A percentile compares a stretch with the other conserved stretches of the same genome.
These are phyloP conservation scores for Taenioides sp. DNA, from an alignment of 2,797 vertebrate species.

Conservation along the genomic window DNA sequence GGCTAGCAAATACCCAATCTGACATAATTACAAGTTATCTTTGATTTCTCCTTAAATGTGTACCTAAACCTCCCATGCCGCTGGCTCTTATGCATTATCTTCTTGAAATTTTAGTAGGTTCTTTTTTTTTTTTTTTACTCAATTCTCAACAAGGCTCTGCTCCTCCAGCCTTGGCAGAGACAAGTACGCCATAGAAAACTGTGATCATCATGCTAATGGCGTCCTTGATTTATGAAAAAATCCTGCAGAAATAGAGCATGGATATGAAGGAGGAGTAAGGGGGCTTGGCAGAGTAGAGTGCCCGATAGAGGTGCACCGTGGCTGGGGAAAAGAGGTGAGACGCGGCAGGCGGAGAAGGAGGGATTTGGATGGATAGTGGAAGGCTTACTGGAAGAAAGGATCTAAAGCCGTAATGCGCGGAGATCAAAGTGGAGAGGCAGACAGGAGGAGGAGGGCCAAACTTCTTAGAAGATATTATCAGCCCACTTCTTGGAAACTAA, in stretches of 20 bases:
- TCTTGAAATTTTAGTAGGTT: conserved; percentile 14
- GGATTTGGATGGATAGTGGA: conserved; percentile 39
- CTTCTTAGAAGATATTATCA: conserved; percentile 59
- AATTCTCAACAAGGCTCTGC: conserved; percentile 28
- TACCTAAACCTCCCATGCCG: conserved; percentile 14
- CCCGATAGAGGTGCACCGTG: conserved; percentile 27
- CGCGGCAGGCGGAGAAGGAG: conserved; percentile 3
- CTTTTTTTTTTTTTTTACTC: conserved; percentile 8
- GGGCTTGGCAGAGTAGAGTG: conserved; percentile 27
- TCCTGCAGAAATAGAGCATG: conserved; percentile 13
- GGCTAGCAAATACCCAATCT: conserved; percentile 22
- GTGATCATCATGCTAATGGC: conserved; percentile 72
- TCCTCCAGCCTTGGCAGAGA: conserved; percentile 50
- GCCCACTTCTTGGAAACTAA: conserved; percentile 46
- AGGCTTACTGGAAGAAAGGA: conserved; percentile 49
- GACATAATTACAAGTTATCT: conserved; percentile 31
- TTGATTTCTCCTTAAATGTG: conserved; percentile 20
- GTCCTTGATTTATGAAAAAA: conserved; percentile 66
- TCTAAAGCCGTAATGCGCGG: conserved; percentile 29
- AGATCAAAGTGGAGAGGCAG: conserved; percentile 58
- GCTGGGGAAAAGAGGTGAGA: conserved; percentile 12
- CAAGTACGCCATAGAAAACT: conserved; percentile 51
- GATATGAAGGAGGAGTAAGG: not conserved
- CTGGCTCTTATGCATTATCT: conserved; percentile 9
- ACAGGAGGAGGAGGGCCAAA: conserved; percentile 55